Conservation (phyloP, 2,797 vertebrate genomes). For the Octomys mimax region DNA sequence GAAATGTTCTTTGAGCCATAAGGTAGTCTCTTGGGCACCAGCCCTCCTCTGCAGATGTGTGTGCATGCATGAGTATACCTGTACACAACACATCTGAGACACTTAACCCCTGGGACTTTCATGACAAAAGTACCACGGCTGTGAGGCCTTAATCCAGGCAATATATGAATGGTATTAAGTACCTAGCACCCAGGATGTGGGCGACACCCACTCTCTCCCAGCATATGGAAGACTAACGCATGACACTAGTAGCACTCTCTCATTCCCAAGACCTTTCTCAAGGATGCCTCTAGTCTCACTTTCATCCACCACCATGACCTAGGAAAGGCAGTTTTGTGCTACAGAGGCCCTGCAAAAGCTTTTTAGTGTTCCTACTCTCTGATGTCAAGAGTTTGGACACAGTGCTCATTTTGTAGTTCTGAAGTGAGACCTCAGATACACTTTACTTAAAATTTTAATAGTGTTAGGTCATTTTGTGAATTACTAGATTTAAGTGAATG, state of each 20-base stretch:
- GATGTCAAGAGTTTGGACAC: neutral
- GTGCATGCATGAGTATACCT: too few species aligned
- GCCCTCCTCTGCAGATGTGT: neutral
- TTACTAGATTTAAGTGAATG: neutral
- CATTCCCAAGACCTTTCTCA: neutral
- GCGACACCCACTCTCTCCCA: neutral
- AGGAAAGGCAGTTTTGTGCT: neutral
- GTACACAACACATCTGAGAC: neutral
- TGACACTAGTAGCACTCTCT: neutral
- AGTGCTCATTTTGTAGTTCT: neutral
- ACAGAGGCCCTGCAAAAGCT: neutral
- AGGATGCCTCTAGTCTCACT: neutral
- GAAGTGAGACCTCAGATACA: neutral
- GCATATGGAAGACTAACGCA: neutral
- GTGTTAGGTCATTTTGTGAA: neutral
- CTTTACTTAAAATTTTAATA: slow-evolving; percentile 10
- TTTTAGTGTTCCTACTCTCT: neutral
- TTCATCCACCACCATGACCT: neutral
- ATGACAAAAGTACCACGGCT: neutral
- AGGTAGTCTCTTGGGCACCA: neutral
- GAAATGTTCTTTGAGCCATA: neutral
- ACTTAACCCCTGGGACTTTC: neutral
- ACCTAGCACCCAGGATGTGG: neutral
- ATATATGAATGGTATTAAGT: neutral
- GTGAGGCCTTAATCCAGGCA: neutral